Base-by-base conservation (phyloP, 2,888 invertebrate genomes). In the Phorcus lineatus region DNA sequence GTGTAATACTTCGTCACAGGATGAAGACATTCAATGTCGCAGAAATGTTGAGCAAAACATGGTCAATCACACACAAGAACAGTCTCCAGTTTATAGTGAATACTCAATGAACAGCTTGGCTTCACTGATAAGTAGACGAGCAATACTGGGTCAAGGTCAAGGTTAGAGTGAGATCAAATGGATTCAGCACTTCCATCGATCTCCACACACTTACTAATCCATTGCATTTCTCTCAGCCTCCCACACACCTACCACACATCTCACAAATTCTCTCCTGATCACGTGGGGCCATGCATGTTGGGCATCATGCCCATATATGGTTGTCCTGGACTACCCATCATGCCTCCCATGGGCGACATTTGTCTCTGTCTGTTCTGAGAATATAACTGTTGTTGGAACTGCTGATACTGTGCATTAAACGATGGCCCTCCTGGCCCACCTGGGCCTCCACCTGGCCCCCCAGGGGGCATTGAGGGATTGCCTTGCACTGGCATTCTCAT, bases 371-470 rank as follows among this genome's bases (percentile, higher is more conserved):
- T 85, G 77, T 86, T 85, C 82, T 90, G 90, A 53, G 91, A 88
- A 80, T 91, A 92, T 66, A 92, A 82, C 86, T 91, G 92, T 83
- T 92, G 91, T 81, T 91, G 92, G 85, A 91, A 92, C 82, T 91
- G 91, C 79, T 91, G 91, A 84, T 88, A 91, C 76, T 91, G 91
- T 52, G 88, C 86, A 54, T 83, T 83, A 17, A 81, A 80, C 2
- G 77, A 66, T 2, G 77, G 79, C 11, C 79, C 57, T 0, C 74
- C 79, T 55, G 76, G 74, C 2, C 80, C 82, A 17, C 83, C 79
- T 0, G 79, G 78, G 17, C 79, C 78, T 22, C 16, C 13, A 11
- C 53, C 77, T 17, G 78, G 79, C 16, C 55, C 77, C 24, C 80
- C 80, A 13, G 81, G 78, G 36, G 74, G 76, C 86, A 85, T 83